Base-by-base conservation (phyloP, 2,888 invertebrate genomes). In the Nipponacmea schrenckii region DNA sequence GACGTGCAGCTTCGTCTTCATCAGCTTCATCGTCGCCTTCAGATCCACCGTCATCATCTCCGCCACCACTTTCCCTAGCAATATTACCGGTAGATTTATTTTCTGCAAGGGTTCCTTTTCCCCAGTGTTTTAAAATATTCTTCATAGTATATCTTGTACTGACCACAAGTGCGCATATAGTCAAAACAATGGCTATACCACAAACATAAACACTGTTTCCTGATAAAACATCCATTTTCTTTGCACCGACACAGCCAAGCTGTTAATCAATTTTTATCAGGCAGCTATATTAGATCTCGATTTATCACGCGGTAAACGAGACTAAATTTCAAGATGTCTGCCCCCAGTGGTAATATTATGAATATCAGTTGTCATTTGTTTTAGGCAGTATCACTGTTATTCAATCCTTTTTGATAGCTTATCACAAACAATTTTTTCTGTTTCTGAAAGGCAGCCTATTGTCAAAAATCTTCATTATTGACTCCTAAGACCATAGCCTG, bases 51-150 rank as follows among this genome's bases (percentile, higher is more conserved):
- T 67, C 68, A 5, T 24, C 31, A 63, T 64, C 69, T 50, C 48
- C 50, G 20, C 44, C 50, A 50, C 63, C 64, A 39, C 39, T 39
- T 39, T 39, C 39, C 39, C 39, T 39, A 4, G 4, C 31, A 7
- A 7, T 5, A 8, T 39, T 39, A 8, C 39, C 39, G 39, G 7
- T 7, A 5, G 39, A 39, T 45, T 39, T 44, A 48, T 56, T 64
- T 39, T 68, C 68, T 68, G 64, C 64, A 67, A 39, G 44, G 4
- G 70, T 66, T 27, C 78, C 77, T 12, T 71, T 72, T 8, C 69
- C 73, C 79, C 79, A 80, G 4, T 79, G 71, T 46, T 73, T 75
- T 24, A 73, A 63, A 62, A 81, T 76, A 62, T 79, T 81, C 56
- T 73, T 67, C 27, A 79, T 45, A 12, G 79, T 79, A 45, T 79